Evolutionary conservation across 23 tunicate species (phyloP).

Genomic region (Botrylloides violaceus): DNA sequence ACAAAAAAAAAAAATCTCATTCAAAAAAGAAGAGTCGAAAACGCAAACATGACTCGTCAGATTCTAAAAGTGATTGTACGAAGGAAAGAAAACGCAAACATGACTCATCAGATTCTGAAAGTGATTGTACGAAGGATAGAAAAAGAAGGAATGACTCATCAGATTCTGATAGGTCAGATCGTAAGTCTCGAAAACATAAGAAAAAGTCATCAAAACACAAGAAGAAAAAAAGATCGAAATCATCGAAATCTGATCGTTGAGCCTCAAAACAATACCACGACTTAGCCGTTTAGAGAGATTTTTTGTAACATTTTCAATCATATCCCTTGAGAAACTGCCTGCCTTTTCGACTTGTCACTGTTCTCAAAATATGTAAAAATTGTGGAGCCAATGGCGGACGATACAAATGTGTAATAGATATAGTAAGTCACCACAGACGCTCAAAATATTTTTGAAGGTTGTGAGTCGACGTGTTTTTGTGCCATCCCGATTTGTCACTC

Average conservation of each 20-base stretch:
- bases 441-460: too few species aligned
- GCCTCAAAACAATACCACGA: too few species aligned
- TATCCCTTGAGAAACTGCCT: background rate
- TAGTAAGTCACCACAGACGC: too few species aligned
- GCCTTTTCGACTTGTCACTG: too few species aligned
- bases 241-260: background rate
- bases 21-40: background rate
- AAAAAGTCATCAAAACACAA: constrained; percentile 1
- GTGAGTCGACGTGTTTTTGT: too few species aligned
- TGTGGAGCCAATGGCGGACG: too few species aligned
- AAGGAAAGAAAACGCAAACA: background rate
- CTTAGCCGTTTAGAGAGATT: too few species aligned
- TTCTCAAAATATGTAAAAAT: too few species aligned
- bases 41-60: background rate
- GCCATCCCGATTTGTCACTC: too few species aligned
- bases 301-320: background rate
- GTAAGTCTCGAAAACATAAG: background rate
- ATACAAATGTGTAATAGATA: too few species aligned
- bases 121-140: background rate
- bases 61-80: background rate
- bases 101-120: background rate
- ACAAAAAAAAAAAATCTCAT: constrained; percentile 17
- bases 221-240: too few species aligned
- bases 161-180: background rate
- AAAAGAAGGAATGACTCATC: background rate